Evolutionary conservation across 2,797 vertebrate species (phyloP).

Genomic region (Neomorphus geoffroyi): DNA sequence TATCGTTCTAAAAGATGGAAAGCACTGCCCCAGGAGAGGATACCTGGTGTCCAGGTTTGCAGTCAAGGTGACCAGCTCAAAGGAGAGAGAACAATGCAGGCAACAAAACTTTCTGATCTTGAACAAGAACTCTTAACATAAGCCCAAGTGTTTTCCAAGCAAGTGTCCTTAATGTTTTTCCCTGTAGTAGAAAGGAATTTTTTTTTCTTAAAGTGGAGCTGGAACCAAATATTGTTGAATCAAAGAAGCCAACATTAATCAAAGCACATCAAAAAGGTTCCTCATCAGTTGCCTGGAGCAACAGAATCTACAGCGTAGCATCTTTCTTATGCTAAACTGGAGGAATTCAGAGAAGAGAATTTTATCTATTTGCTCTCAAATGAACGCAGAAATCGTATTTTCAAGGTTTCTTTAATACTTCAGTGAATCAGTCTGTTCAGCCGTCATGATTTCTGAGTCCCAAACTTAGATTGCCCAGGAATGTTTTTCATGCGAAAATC

Average conservation of each 20-base stretch:
- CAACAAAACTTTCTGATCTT: slow-evolving; percentile 10
- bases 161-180: slow-evolving; percentile 33
- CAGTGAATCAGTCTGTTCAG: background rate
- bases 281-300: slow-evolving; percentile 59
- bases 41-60: background rate
- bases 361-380: slow-evolving; percentile 22
- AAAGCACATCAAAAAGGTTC: slow-evolving; percentile 47
- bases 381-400: slow-evolving; percentile 23
- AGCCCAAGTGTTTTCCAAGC: slow-evolving; percentile 10
- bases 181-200: background rate
- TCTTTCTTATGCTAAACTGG: slow-evolving; percentile 31
- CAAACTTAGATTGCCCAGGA: background rate
- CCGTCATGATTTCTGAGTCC: background rate
- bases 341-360: slow-evolving; percentile 20
- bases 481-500: background rate
- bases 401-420: slow-evolving; percentile 29
- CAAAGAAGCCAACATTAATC: slow-evolving; percentile 55
- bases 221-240: slow-evolving; percentile 45
- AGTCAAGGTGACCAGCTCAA: background rate
- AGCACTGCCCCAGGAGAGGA: background rate
- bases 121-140: background rate
- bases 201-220: slow-evolving; percentile 6
- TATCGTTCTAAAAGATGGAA: background rate
- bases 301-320: background rate
- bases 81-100: background rate